These are phyloP conservation scores for Ethmia dodecea DNA, from an alignment of 2,888 invertebrate genomes.

Conservation along the genomic window DNA sequence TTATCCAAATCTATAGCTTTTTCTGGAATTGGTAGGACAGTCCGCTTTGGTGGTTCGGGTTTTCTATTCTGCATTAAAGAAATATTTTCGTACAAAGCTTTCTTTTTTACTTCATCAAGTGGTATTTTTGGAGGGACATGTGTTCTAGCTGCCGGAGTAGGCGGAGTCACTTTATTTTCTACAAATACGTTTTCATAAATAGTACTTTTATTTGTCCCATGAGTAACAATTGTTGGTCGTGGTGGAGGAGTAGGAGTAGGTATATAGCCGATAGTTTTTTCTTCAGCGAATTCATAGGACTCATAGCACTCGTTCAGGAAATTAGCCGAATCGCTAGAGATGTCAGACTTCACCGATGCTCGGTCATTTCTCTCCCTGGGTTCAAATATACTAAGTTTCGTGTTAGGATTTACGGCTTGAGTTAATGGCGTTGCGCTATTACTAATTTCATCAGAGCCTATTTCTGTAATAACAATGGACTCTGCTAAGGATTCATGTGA, in stretches of 20 bases:
- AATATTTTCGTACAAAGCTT: constrained; percentile 58
- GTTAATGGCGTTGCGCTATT: constrained; percentile 21
- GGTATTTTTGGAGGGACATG: constrained; percentile 45
- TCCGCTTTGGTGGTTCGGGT: constrained; percentile 50
- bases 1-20: constrained; percentile 29
- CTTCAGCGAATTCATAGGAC: constrained; percentile 47
- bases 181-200: constrained; percentile 57
- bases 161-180: constrained; percentile 32
- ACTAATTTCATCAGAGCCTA: constrained; percentile 33
- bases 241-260: constrained; percentile 53
- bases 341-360: constrained; percentile 38
- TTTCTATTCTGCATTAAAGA: constrained; percentile 34
- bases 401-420: constrained; percentile 45
- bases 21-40: constrained; percentile 26
- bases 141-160: constrained; percentile 57
- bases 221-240: constrained; percentile 30
- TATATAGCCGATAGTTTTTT: no score
- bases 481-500: constrained; percentile 47
- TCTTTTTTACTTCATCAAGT: constrained; percentile 32
- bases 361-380: constrained; percentile 20
- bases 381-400: constrained; percentile 37
- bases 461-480: constrained; percentile 37
- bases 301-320: constrained; percentile 66
- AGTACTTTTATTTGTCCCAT: constrained; percentile 24
- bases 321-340: constrained; percentile 43